Percentiles rank a stretch among this genome's conserved stretches.
These are phyloP conservation scores for Hymenopus coronatus DNA, from an alignment of 2,888 invertebrate species.

Conservation along the genomic window DNA sequence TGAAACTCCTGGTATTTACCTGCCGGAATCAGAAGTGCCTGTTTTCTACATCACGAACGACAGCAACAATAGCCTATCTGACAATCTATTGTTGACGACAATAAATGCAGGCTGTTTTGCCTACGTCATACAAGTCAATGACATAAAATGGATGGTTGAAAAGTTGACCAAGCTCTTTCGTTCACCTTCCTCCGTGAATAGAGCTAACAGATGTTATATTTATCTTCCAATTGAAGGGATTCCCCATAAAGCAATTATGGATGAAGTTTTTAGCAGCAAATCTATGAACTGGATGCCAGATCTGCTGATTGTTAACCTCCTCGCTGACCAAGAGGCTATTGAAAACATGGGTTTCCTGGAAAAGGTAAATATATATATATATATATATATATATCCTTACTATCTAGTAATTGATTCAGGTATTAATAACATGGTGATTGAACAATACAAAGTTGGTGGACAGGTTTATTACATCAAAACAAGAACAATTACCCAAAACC, in stretches of 20 bases:
- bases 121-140: not conserved
- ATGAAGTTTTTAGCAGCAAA: slow-evolving; percentile 30
- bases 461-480: too few species aligned
- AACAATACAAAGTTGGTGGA: too few species aligned
- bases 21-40: not conserved
- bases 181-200: not conserved
- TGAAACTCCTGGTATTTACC: not conserved
- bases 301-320: not conserved
- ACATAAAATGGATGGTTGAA: not conserved
- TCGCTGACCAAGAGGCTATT: slow-evolving; percentile 34
- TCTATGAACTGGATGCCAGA: slow-evolving; percentile 25
- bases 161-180: not conserved
- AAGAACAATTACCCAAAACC: too few species aligned
- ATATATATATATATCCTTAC: too few species aligned
- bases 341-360: slow-evolving; percentile 43
- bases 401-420: too few species aligned
- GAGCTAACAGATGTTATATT: not conserved
- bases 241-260: not conserved
- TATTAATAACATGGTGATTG: too few species aligned
- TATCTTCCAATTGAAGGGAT: not conserved
- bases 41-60: not conserved
- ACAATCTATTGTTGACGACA: not conserved
- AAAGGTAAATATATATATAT: not conserved
- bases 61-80: not conserved
- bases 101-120: not conserved